phyloP scores from a whole-genome alignment of 2,888 invertebrate species.

The Latheticus oryzae region DNA sequence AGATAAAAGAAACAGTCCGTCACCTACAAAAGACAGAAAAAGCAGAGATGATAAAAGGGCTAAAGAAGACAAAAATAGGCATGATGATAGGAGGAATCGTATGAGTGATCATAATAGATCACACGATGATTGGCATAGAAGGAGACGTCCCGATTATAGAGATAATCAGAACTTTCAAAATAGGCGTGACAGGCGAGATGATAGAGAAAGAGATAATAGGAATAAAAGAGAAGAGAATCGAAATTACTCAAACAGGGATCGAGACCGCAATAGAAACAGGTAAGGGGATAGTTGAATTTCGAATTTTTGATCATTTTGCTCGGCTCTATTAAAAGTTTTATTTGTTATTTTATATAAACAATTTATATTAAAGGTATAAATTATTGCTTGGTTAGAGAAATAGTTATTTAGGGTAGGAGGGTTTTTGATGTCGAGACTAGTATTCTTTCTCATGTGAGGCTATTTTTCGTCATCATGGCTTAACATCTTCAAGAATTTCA shows the following conservation, averaged over 20 bases:
- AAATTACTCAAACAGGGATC: slow-evolving; percentile 23
- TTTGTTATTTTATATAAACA: neutral
- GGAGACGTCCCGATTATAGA: slow-evolving; percentile 18
- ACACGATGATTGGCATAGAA: slow-evolving; percentile 18
- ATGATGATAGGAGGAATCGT: slow-evolving; percentile 18
- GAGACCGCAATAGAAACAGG: slow-evolving; percentile 21
- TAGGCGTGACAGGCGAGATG: slow-evolving; percentile 6
- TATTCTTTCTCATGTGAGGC: too few species aligned
- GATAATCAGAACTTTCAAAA: slow-evolving; percentile 2
- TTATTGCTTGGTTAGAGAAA: too few species aligned
- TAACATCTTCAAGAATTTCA: neutral
- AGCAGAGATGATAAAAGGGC: slow-evolving; percentile 12
- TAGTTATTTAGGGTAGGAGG: too few species aligned
- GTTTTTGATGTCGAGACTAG: too few species aligned
- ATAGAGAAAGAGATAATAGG: slow-evolving; percentile 13
- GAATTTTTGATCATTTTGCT: too few species aligned
- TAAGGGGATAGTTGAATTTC: too few species aligned
- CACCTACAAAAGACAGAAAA: slow-evolving; percentile 11
- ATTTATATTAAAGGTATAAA: too few species aligned
- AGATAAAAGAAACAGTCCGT: slow-evolving; percentile 12
- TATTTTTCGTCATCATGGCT: too few species aligned
- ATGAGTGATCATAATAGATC: slow-evolving; percentile 1
- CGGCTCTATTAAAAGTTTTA: neutral
- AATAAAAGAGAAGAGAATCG: slow-evolving; percentile 17
- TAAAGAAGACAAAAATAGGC: slow-evolving; percentile 12